Evolutionary conservation across 1,140 invertebrate genomes (phyloP), one percentile per base, ranked within the genome.

Genomic region (Chionoecetes opilio): DNA sequence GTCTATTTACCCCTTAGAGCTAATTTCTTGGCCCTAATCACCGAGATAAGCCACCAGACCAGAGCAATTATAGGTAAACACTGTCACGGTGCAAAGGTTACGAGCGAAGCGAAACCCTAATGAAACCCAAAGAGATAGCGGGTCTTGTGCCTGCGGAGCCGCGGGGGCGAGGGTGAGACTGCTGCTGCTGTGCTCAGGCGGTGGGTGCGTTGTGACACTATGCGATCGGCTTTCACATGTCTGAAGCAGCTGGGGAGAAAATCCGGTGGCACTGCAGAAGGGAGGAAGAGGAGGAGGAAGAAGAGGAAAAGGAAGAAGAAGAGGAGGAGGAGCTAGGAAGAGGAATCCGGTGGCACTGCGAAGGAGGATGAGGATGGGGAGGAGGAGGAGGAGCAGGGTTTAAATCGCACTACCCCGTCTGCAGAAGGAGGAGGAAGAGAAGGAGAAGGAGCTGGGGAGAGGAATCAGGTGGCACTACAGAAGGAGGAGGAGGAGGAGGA

Each of bases 1-100:
- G 21, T 21, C 63, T 75, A 11, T 75, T 1, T 75, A 75, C 63
- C 63, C n/a, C 63, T 75, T 75, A 26, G n/a, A 75, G 11, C 63
- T n/a, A 75, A 75, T 75, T 1, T 0, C 21, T 75, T 75, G 0
- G 41, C 63, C 21, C 8, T 75, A 75, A n/a, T 8, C 21, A n/a
- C 63, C 21, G 11, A 75, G 63, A 75, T 75, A 75, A n/a, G n/a
- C 63, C 63, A 75, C n/a, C 63, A 26, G 63, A 21, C 21, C 21
- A 75, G 63, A 21, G 26, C 63, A 75, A 75, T 75, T 75, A n/a
- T n/a, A 75, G 63, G 63, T 75, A 75, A 75, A 75, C 63, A 75
- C 63, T 75, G 63, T 75, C 63, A 75, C 63, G 63, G 21, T 11
- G 21, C 8, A 0, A n/a, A n/a, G 6, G 2, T 75, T 75, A 75